phyloP scores from a whole-genome alignment of 2,888 invertebrate genomes.

The Spicauda simplicius region DNA sequence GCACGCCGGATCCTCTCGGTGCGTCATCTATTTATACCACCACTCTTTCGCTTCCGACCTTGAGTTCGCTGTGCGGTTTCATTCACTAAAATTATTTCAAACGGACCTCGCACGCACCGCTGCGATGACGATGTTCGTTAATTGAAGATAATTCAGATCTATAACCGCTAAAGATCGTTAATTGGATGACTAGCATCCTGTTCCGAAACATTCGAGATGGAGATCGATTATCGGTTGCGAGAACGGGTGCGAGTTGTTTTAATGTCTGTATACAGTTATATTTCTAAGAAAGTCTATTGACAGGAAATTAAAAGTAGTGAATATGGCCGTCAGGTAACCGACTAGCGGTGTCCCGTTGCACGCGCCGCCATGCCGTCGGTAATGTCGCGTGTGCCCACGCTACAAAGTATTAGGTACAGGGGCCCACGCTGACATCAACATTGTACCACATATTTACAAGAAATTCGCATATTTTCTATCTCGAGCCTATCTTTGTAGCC shows the following conservation, averaged over 20 bases:
- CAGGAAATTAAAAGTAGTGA: conserved; percentile 64
- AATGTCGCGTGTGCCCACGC: conserved; percentile 31
- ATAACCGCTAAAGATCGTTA: conserved; percentile 53
- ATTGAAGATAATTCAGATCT: conserved; percentile 63
- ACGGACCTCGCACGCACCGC: conserved; percentile 35
- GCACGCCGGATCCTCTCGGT: conserved; percentile 66
- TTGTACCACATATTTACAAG: not conserved
- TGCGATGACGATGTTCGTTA: conserved; percentile 53
- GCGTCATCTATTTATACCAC: conserved; percentile 68
- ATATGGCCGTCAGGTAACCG: conserved; percentile 52
- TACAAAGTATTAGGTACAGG: not conserved
- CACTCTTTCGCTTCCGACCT: conserved; percentile 57
- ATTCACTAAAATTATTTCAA: conserved; percentile 61
- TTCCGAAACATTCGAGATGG: not conserved
- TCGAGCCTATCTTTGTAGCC: not conserved
- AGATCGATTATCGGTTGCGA: not conserved
- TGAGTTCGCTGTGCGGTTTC: conserved; percentile 55
- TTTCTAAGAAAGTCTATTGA: conserved; percentile 50
- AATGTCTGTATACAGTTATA: conserved; percentile 43
- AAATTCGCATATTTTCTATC: not conserved
- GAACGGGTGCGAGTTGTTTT: not conserved
- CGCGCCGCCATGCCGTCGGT: conserved; percentile 22
- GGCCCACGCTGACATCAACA: not conserved
- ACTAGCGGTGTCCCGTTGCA: conserved; percentile 65
- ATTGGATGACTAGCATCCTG: conserved; percentile 56